These are phyloP conservation scores for Epizoanthus illoricatus DNA, from an alignment of 92 coral and sea anemone genomes.

Conservation along the genomic window DNA sequence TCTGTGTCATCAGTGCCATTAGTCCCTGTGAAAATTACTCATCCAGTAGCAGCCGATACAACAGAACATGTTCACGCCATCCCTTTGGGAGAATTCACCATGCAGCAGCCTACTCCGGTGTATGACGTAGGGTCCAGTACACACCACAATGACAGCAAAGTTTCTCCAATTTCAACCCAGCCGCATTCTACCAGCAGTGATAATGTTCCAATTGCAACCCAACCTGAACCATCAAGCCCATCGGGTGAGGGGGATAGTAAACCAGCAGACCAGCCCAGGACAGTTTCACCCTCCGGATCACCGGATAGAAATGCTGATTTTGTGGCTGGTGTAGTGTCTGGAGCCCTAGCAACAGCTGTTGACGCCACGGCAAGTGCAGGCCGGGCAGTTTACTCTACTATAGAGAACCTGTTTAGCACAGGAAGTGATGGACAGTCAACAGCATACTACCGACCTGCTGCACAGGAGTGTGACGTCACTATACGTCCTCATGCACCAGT, in stretches of 20 bases:
- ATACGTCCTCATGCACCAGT: background rate
- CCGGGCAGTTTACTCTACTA: constrained; percentile 64
- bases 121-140: background rate
- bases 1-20: constrained; percentile 27
- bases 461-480: constrained; percentile 17
- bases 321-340: constrained; percentile 73
- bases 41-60: background rate
- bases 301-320: constrained; percentile 49
- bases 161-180: constrained; percentile 37
- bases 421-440: constrained; percentile 28
- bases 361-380: constrained; percentile 66
- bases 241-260: background rate
- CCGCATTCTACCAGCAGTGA: constrained; percentile 36
- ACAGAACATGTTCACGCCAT: background rate
- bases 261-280: constrained; percentile 20
- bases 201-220: constrained; percentile 45
- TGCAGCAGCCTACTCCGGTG: background rate
- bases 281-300: constrained; percentile 26
- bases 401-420: constrained; percentile 62
- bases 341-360: constrained; percentile 76
- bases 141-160: background rate
- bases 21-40: background rate
- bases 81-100: background rate
- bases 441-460: constrained; percentile 24
- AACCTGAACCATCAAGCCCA: constrained; percentile 45